A percentile compares a stretch with the other conserved stretches of the same genome.
Conservation (phyloP, 1,140 invertebrate genomes). For the Calephelis virginiensis region DNA sequence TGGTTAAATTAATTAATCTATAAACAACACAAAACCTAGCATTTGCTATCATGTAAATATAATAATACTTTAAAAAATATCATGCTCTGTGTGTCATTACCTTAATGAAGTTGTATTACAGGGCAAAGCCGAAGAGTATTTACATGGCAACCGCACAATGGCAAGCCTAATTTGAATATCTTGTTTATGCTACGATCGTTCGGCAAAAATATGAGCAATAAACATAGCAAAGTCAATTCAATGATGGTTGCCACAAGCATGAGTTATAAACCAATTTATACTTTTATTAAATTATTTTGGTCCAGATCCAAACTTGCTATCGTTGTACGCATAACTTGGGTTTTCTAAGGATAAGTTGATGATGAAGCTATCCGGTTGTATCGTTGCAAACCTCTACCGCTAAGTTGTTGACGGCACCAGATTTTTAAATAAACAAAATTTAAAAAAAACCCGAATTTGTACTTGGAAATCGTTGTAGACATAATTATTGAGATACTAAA, state of each 20-base stretch:
- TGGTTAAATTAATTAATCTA: too few species aligned
- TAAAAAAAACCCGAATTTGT: too few species aligned
- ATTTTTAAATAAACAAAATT: too few species aligned
- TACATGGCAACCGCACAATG: conserved; percentile 60
- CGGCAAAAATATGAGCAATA: conserved; percentile 71
- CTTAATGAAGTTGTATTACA: conserved; percentile 44
- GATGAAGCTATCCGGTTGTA: too few species aligned
- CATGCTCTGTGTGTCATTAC: conserved; percentile 22
- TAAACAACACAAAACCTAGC: too few species aligned
- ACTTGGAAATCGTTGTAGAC: too few species aligned
- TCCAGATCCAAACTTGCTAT: too few species aligned
- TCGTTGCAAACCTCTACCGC: too few species aligned
- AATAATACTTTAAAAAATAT: not conserved
- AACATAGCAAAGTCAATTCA: conserved; percentile 51
- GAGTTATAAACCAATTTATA: not conserved
- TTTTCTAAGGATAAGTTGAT: too few species aligned
- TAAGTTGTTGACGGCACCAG: too few species aligned
- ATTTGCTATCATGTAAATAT: not conserved
- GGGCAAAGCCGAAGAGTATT: conserved; percentile 51
- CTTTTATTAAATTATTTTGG: conserved; percentile 1
- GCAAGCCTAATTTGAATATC: conserved; percentile 70
- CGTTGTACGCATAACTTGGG: too few species aligned
- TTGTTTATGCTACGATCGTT: conserved; percentile 50
- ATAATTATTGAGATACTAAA: too few species aligned
- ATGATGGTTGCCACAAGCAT: conserved; percentile 43